Conservation (phyloP, 2,797 vertebrate genomes). For the Lemur catta region DNA sequence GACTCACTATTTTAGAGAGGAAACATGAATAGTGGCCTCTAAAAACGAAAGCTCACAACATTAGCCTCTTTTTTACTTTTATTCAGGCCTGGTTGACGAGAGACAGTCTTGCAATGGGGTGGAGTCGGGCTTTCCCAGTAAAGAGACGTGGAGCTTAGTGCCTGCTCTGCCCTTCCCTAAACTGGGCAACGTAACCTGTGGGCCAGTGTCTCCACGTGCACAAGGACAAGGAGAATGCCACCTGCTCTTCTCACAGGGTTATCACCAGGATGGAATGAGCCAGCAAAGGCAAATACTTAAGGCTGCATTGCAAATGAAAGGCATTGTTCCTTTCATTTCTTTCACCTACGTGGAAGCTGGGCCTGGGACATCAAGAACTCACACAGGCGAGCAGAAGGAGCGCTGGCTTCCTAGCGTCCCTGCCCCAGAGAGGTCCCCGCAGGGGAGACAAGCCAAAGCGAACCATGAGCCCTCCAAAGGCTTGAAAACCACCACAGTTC, state of each 20-base stretch:
- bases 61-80: background rate
- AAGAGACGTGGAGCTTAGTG: background rate
- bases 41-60: background rate
- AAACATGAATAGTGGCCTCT: background rate
- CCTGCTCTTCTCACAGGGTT: background rate
- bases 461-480: background rate
- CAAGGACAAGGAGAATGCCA: background rate
- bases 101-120: background rate
- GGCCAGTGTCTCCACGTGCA: background rate
- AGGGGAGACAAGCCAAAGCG: background rate
- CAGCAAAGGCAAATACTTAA: slow-evolving; percentile 9
- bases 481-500: background rate
- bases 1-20: background rate
- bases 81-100: background rate
- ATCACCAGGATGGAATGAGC: background rate
- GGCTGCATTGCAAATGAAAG: slow-evolving; percentile 14
- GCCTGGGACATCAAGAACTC: background rate
- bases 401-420: background rate
- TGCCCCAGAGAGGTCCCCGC: background rate
- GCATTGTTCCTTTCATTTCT: slow-evolving; percentile 4
- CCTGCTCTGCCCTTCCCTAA: background rate
- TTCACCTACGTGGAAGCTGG: background rate
- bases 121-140: background rate
- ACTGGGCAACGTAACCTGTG: background rate
- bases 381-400: background rate